A percentile compares a stretch with the other conserved stretches of the same genome.
These are phyloP conservation scores for Cephus cinctus DNA, from an alignment of 1,140 invertebrate species.

Conservation along the genomic window DNA sequence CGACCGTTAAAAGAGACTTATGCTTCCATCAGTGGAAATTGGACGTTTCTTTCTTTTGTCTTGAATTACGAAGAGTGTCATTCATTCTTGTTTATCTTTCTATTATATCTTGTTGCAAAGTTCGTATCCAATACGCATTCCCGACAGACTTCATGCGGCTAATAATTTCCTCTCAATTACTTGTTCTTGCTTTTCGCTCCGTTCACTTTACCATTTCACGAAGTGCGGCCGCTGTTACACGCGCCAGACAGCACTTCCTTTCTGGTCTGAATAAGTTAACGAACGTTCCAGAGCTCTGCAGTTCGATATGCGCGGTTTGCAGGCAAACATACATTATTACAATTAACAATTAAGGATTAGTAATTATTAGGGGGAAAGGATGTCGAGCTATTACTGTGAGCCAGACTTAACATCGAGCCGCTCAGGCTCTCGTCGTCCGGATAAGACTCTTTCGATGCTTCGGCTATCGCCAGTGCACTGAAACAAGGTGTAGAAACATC, in stretches of 20 bases:
- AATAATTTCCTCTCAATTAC: slow-evolving; percentile 10
- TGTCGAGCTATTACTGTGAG: slow-evolving; percentile 89
- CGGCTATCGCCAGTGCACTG: slow-evolving; percentile 85
- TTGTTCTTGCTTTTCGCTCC: not conserved
- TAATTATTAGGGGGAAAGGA: slow-evolving; percentile 83
- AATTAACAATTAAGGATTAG: slow-evolving; percentile 54
- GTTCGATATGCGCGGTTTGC: slow-evolving; percentile 30
- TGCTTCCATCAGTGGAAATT: too few relatives aligned
- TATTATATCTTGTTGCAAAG: too few relatives aligned
- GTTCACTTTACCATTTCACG: not conserved
- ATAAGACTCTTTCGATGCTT: slow-evolving; percentile 83
- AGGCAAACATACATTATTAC: slow-evolving; percentile 42
- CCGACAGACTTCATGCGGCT: slow-evolving; percentile 23
- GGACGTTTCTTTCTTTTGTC: too few relatives aligned
- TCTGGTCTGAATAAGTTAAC: slow-evolving; percentile 7
- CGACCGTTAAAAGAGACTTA: too few relatives aligned
- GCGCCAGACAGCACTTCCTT: not conserved
- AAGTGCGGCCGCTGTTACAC: not conserved
- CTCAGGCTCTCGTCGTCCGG: slow-evolving; percentile 87
- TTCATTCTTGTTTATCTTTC: too few relatives aligned
- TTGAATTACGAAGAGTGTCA: too few relatives aligned
- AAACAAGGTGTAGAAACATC: too few relatives aligned
- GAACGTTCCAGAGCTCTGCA: slow-evolving; percentile 3
- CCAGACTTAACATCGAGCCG: slow-evolving; percentile 91
- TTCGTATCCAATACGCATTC: slow-evolving; percentile 39